These are phyloP conservation scores for Apeltes quadracus DNA, from an alignment of 2,113 vertebrate genomes.

Conservation along the genomic window DNA sequence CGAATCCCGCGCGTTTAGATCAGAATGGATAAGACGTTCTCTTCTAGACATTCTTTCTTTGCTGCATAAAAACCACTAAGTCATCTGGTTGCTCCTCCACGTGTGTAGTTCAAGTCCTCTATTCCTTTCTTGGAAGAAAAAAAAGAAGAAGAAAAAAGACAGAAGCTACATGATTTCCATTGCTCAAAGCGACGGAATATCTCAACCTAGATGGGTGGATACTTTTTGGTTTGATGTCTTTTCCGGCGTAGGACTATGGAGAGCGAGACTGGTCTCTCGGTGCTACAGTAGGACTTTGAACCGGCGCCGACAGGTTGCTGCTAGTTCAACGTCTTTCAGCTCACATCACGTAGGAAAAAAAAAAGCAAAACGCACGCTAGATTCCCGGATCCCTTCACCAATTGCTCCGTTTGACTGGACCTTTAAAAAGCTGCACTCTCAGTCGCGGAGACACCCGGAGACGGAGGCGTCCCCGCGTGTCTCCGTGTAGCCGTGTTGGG, in stretches of 20 bases:
- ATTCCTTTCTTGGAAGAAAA: conserved; percentile 39
- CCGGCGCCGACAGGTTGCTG: conserved; percentile 47
- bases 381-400: conserved; percentile 19
- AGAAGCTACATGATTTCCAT: conserved; percentile 67
- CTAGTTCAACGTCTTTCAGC: conserved; percentile 33
- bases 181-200: conserved; percentile 41
- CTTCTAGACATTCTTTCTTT: neutral
- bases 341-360: conserved; percentile 7
- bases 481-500: neutral
- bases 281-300: conserved; percentile 66
- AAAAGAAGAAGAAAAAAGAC: conserved; percentile 24
- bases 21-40: neutral
- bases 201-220: conserved; percentile 37
- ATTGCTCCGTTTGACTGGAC: too few relatives aligned
- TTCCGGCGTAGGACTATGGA: conserved; percentile 39
- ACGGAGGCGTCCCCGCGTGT: neutral
- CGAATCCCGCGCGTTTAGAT: conserved; percentile 4
- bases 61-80: conserved; percentile 4
- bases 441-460: neutral
- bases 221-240: conserved; percentile 62
- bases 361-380: conserved; percentile 22
- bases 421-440: conserved; percentile 1
- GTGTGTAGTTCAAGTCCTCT: conserved; percentile 43
- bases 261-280: conserved; percentile 42
- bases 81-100: neutral